Evolutionary conservation across 2,797 vertebrate species (phyloP).

Genomic region (Strix occidentalis): DNA sequence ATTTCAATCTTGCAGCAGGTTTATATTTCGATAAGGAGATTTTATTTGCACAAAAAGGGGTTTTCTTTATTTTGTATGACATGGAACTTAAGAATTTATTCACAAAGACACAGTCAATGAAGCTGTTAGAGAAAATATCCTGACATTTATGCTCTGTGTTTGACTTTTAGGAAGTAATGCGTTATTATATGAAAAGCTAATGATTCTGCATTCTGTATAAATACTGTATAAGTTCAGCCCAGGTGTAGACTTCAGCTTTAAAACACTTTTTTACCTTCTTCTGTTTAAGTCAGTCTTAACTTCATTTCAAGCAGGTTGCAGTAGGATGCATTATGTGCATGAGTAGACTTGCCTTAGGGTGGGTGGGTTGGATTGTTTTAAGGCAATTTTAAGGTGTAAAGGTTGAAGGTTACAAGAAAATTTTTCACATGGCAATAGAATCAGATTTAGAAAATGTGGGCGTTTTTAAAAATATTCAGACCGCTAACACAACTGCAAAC

Average conservation of each 20-base stretch:
- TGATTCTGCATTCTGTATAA: background rate
- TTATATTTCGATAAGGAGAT: background rate
- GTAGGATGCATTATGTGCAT: background rate
- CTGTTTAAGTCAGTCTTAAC: background rate
- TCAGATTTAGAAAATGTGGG: background rate
- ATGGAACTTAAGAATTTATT: background rate
- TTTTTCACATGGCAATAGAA: background rate
- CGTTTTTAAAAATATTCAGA: background rate
- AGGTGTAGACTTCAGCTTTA: background rate
- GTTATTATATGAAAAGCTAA: constrained; percentile 3
- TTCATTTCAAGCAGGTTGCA: background rate
- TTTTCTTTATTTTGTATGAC: background rate
- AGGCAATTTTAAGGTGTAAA: background rate
- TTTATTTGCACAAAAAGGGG: background rate
- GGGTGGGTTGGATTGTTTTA: background rate
- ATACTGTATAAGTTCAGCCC: background rate
- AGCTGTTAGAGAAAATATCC: background rate
- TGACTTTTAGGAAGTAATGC: constrained; percentile 10
- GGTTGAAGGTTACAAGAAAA: background rate
- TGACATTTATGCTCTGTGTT: background rate
- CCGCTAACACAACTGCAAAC: background rate
- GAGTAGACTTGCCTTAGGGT: background rate
- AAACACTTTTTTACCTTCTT: background rate
- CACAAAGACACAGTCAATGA: background rate
- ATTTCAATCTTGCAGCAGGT: background rate